These are phyloP conservation scores for Asteroscopus sphinx DNA, from an alignment of 2,888 invertebrate species.

Conservation along the genomic window DNA sequence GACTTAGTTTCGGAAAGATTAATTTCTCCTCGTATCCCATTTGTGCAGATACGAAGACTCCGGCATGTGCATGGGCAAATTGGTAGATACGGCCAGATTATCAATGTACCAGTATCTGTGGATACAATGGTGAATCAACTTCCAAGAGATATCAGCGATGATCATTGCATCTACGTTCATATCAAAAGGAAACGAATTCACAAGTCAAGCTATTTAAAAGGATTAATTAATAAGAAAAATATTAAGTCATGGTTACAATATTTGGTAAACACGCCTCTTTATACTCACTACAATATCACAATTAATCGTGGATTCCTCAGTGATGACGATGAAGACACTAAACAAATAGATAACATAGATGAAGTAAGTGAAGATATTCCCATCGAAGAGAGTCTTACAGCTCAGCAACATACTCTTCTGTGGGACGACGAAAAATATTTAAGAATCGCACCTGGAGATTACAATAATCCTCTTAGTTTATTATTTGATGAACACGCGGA, in stretches of 20 bases:
- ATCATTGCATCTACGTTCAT: slow-evolving; percentile 51
- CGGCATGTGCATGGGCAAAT: slow-evolving; percentile 55
- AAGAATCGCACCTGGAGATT: slow-evolving; percentile 40
- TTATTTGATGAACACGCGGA: slow-evolving; percentile 68
- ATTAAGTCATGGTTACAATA: slow-evolving; percentile 57
- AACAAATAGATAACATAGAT: slow-evolving; percentile 43
- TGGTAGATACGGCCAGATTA: slow-evolving; percentile 61
- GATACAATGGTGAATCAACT: slow-evolving; percentile 60
- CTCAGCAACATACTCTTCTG: slow-evolving; percentile 53
- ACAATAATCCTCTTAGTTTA: slow-evolving; percentile 51
- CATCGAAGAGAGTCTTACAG: slow-evolving; percentile 53
- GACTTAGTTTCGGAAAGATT: slow-evolving; percentile 53
- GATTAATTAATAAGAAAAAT: slow-evolving; percentile 48
- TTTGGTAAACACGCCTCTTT: slow-evolving; percentile 55
- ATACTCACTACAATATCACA: slow-evolving; percentile 50
- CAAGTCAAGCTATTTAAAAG: slow-evolving; percentile 53
- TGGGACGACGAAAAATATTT: slow-evolving; percentile 49
- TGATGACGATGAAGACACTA: no score
- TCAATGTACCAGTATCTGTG: slow-evolving; percentile 61
- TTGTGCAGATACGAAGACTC: slow-evolving; percentile 64
- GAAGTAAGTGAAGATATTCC: slow-evolving; percentile 55
- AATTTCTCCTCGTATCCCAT: slow-evolving; percentile 60
- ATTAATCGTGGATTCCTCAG: no score
- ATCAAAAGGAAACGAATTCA: slow-evolving; percentile 50
- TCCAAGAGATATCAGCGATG: slow-evolving; percentile 57